Percentiles rank a stretch among this genome's conserved stretches.
These are phyloP conservation scores for Cavia aperea DNA, from an alignment of 2,113 vertebrate species.

Conservation along the genomic window DNA sequence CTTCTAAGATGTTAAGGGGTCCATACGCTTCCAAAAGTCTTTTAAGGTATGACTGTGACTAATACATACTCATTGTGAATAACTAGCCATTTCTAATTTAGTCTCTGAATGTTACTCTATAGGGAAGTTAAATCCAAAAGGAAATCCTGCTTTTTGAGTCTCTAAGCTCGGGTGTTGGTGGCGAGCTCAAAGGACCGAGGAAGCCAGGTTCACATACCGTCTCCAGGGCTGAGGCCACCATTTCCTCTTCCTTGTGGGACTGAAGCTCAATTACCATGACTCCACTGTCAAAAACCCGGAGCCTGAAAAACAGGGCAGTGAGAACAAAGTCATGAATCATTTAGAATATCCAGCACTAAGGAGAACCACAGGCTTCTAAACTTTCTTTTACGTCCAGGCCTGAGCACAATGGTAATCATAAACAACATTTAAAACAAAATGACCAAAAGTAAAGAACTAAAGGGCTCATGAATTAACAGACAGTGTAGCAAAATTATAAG, in stretches of 20 bases:
- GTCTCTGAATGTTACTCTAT: slow-evolving; percentile 15
- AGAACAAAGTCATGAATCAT: slow-evolving; percentile 8
- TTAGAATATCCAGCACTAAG: neutral
- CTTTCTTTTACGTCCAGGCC: neutral
- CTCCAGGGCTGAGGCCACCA: slow-evolving; percentile 94
- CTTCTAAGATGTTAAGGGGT: neutral
- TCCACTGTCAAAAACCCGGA: slow-evolving; percentile 96
- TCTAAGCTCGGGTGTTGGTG: slow-evolving; percentile 25
- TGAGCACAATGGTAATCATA: neutral
- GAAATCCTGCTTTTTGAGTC: slow-evolving; percentile 64
- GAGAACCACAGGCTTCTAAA: neutral
- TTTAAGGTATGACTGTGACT: neutral
- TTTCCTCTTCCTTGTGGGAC: slow-evolving; percentile 98
- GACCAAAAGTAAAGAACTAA: neutral
- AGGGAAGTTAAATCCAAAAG: slow-evolving; percentile 49
- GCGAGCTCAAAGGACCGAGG: slow-evolving; percentile 44
- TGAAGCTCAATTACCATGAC: slow-evolving; percentile 99
- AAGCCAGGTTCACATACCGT: slow-evolving; percentile 78
- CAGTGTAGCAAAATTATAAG: neutral
- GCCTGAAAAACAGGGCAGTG: slow-evolving; percentile 73
- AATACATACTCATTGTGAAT: neutral
- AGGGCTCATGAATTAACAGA: neutral
- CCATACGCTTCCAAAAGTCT: neutral
- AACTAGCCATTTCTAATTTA: neutral
- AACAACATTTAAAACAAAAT: neutral